Conservation (phyloP, 1,140 invertebrate species). For the Sycobia sp. region DNA sequence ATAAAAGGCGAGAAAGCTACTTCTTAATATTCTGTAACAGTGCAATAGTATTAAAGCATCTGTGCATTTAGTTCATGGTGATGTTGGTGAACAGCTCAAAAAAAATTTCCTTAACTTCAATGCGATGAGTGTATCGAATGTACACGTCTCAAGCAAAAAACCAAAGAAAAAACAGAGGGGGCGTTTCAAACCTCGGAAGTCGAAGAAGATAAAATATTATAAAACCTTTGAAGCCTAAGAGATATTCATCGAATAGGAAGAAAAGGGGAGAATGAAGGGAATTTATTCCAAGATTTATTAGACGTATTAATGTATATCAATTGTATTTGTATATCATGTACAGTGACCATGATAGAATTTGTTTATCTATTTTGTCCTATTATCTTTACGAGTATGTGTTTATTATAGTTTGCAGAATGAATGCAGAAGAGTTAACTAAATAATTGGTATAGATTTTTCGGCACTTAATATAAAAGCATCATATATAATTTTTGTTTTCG, state of each 20-base stretch:
- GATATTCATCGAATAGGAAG: conserved; percentile 26
- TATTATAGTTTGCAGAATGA: conserved; percentile 18
- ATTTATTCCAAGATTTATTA: conserved; percentile 17
- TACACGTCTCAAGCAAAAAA: conserved; percentile 14
- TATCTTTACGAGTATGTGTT: conserved; percentile 18
- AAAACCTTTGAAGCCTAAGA: conserved; percentile 18
- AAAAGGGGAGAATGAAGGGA: conserved; percentile 8
- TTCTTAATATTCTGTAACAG: conserved; percentile 5
- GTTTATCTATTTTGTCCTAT: conserved; percentile 28
- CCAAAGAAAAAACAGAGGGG: conserved; percentile 33
- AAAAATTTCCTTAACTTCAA: conserved; percentile 23
- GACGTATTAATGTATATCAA: conserved; percentile 30
- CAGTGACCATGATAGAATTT: conserved; percentile 44
- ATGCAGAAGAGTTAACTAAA: not conserved
- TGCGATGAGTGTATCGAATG: conserved; percentile 7
- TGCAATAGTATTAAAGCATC: conserved; percentile 6
- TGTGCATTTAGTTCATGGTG: conserved; percentile 12
- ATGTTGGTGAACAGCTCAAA: conserved; percentile 8
- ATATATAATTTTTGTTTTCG: not conserved
- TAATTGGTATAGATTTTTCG: not conserved
- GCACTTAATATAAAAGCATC: not conserved
- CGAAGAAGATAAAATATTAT: not conserved
- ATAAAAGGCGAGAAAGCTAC: conserved; percentile 12
- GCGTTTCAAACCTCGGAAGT: conserved; percentile 29
- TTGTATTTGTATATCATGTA: conserved; percentile 54